A percentile compares a stretch with the other conserved stretches of the same genome.
These are phyloP conservation scores for Lamproptera curius DNA, from an alignment of 2,888 invertebrate genomes.

Conservation along the genomic window DNA sequence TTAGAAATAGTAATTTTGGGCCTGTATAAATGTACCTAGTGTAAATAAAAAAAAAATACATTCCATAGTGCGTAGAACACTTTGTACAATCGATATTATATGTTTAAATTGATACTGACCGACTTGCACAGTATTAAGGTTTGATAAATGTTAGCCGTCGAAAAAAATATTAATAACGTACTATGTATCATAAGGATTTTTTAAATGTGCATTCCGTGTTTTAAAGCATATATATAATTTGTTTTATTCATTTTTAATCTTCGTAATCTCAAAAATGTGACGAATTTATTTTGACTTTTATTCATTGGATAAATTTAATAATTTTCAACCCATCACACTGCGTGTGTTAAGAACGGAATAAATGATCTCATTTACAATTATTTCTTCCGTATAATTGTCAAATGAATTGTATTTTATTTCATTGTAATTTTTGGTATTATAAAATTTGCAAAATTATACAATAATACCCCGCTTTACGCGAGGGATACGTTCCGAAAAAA, in stretches of 20 bases:
- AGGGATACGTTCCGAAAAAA: too few relatives aligned
- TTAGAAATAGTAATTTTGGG: conserved; percentile 53
- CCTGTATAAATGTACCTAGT: conserved; percentile 44
- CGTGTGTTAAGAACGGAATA: conserved; percentile 11
- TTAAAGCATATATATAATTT: too few relatives aligned
- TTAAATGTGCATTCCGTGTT: too few relatives aligned
- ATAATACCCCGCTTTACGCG: too few relatives aligned
- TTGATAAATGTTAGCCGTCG: conserved; percentile 9
- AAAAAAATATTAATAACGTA: background rate
- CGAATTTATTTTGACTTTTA: too few relatives aligned
- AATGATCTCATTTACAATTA: conserved; percentile 26
- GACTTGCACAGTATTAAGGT: conserved; percentile 16
- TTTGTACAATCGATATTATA: conserved; percentile 17
- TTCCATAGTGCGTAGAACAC: conserved; percentile 30
- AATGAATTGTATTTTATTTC: conserved; percentile 11
- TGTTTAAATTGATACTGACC: background rate
- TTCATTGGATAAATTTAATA: too few relatives aligned
- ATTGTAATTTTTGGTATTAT: too few relatives aligned
- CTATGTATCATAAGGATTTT: too few relatives aligned
- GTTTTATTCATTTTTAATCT: too few relatives aligned
- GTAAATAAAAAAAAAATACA: conserved; percentile 38
- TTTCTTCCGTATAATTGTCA: conserved; percentile 8
- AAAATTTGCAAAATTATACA: too few relatives aligned
- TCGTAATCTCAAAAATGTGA: too few relatives aligned
- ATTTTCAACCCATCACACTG: conserved; percentile 15